phyloP scores from a whole-genome alignment of 2,113 vertebrate species.

The Osmerus mordax region DNA sequence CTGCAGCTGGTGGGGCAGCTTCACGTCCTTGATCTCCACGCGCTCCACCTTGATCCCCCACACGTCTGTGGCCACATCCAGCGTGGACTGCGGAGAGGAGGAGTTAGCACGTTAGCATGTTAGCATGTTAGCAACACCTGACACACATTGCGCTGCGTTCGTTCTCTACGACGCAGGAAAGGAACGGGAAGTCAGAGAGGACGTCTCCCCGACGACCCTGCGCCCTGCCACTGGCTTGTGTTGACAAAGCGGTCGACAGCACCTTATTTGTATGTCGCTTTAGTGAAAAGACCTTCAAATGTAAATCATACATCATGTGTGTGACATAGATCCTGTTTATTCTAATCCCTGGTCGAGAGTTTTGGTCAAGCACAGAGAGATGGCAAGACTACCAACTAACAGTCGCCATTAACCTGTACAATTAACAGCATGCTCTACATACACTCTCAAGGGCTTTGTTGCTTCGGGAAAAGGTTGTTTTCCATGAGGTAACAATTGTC shows the following conservation, averaged over 20 bases:
- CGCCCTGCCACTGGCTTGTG: too few relatives aligned
- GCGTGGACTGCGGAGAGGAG: constrained; percentile 55
- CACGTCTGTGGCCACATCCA: constrained; percentile 77
- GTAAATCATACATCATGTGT: neutral
- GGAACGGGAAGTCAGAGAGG: too few relatives aligned
- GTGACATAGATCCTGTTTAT: neutral
- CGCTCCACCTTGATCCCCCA: constrained; percentile 86
- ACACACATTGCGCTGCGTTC: neutral
- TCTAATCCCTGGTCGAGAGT: too few relatives aligned
- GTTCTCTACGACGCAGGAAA: too few relatives aligned
- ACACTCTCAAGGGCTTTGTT: too few relatives aligned
- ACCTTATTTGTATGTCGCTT: neutral
- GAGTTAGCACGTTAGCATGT: neutral
- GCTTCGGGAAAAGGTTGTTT: too few relatives aligned
- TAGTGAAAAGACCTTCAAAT: neutral
- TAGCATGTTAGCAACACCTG: neutral
- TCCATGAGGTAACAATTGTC: too few relatives aligned
- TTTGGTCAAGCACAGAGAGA: too few relatives aligned
- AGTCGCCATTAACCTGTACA: too few relatives aligned
- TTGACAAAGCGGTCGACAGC: neutral
- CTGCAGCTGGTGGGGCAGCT: constrained; percentile 82
- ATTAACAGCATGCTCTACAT: too few relatives aligned
- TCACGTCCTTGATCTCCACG: constrained; percentile 88
- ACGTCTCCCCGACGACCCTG: too few relatives aligned
- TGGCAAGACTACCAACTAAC: too few relatives aligned